phyloP scores from a whole-genome alignment of 2,113 vertebrate species.

The Grantiella picta region DNA sequence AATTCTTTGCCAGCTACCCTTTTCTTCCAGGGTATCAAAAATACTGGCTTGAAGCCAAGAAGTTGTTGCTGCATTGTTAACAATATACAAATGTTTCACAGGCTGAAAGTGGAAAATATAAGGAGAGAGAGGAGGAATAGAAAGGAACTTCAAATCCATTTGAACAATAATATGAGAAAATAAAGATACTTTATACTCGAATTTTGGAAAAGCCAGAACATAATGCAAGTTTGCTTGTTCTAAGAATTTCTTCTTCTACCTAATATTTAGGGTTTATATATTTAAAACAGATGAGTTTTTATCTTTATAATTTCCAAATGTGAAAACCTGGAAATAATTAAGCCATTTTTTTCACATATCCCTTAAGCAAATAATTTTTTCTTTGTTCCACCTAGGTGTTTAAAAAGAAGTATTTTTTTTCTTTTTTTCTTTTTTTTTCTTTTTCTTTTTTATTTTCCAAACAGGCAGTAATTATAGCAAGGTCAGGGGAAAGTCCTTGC shows the following conservation, averaged over 20 bases:
- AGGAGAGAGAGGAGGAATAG: neutral
- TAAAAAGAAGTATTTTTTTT: neutral
- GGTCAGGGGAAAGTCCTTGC: neutral
- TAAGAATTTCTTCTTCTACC: neutral
- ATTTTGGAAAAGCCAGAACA: neutral
- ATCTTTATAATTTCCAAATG: neutral
- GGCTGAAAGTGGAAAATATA: neutral
- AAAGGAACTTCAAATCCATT: neutral
- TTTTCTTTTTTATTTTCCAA: neutral
- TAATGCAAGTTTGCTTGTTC: neutral
- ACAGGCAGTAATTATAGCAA: neutral
- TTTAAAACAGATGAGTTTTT: neutral
- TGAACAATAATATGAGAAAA: neutral
- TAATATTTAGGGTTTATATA: neutral
- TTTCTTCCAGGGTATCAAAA: neutral
- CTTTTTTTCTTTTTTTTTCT: neutral
- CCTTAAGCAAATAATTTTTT: neutral
- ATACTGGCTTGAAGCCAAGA: neutral
- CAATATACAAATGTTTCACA: neutral
- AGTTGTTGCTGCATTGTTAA: neutral
- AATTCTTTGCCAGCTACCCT: neutral
- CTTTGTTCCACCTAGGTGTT: neutral
- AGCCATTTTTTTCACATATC: neutral
- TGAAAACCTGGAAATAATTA: neutral
- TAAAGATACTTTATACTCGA: neutral